Percentiles rank a stretch among this genome's conserved stretches.
phyloP scores from a whole-genome alignment of 2,888 invertebrate species.

The Hydriomena furcata region DNA sequence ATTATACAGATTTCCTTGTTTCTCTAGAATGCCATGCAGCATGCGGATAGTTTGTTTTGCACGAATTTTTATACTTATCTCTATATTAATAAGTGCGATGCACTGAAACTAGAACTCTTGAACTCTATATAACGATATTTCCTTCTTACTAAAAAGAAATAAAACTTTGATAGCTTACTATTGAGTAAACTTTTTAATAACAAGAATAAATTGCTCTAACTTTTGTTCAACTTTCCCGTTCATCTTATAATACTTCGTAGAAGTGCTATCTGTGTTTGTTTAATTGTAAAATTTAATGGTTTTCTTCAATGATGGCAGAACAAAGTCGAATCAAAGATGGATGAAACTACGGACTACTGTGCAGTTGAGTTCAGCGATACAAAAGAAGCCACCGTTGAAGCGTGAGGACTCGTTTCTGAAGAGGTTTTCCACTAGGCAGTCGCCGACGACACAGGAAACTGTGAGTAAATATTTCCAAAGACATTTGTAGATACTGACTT shows the following conservation, averaged over 20 bases:
- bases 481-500: neutral
- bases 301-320: constrained; percentile 82
- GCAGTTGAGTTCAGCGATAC: constrained; percentile 94
- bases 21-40: constrained; percentile 72
- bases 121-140: constrained; percentile 25
- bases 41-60: constrained; percentile 73
- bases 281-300: constrained; percentile 40
- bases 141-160: constrained; percentile 21
- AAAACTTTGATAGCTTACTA: constrained; percentile 10
- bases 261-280: constrained; percentile 62
- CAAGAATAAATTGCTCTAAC: constrained; percentile 31
- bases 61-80: constrained; percentile 61
- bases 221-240: constrained; percentile 28
- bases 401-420: constrained; percentile 96
- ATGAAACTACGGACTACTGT: constrained; percentile 97
- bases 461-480: constrained; percentile 65
- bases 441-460: constrained; percentile 93
- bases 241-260: constrained; percentile 48
- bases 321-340: constrained; percentile 97
- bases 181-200: constrained; percentile 19
- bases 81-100: constrained; percentile 48
- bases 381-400: constrained; percentile 95
- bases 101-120: constrained; percentile 39
- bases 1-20: constrained; percentile 56
- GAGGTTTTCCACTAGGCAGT: constrained; percentile 96